Evolutionary conservation across 2,797 vertebrate species (phyloP).

Genomic region (Phyllotis vaccarum): DNA sequence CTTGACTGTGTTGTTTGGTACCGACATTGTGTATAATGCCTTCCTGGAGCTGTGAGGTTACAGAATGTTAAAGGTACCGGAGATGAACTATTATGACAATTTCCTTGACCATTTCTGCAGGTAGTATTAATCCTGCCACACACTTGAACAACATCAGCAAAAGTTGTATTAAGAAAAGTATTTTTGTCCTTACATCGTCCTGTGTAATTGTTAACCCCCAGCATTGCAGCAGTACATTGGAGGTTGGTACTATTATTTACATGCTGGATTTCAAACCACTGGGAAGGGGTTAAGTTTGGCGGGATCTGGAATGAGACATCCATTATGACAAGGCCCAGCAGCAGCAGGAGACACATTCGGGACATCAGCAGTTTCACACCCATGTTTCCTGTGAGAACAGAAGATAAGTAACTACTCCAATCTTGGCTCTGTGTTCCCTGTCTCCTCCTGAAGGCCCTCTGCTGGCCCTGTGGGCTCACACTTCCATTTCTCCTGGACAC

Average conservation of each 20-base stretch:
- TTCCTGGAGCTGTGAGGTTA: rapidly evolving
- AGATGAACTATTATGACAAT: not conserved
- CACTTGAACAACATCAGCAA: rapidly evolving
- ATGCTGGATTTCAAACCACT: slow-evolving; percentile 31
- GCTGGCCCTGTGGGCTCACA: not conserved
- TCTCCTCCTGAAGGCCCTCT: not conserved
- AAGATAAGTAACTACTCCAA: not conserved
- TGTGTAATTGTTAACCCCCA: rapidly evolving
- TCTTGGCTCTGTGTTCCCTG: not conserved
- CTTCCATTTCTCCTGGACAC: not conserved
- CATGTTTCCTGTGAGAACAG: slow-evolving; percentile 46
- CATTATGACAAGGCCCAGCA: not conserved
- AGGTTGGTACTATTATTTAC: rapidly evolving
- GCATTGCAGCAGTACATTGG: not conserved
- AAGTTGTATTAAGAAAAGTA: slow-evolving; percentile 12
- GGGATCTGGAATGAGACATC: rapidly evolving
- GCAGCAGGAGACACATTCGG: not conserved
- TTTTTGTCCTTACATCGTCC: rapidly evolving
- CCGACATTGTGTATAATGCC: rapidly evolving
- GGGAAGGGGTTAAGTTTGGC: rapidly evolving
- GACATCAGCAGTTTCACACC: not conserved
- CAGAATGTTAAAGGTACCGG: not conserved
- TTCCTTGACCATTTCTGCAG: rapidly evolving
- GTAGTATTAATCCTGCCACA: rapidly evolving
- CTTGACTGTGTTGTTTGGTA: rapidly evolving